phyloP scores from a whole-genome alignment of 1,140 invertebrate genomes.

The Camponotus vicinus region DNA sequence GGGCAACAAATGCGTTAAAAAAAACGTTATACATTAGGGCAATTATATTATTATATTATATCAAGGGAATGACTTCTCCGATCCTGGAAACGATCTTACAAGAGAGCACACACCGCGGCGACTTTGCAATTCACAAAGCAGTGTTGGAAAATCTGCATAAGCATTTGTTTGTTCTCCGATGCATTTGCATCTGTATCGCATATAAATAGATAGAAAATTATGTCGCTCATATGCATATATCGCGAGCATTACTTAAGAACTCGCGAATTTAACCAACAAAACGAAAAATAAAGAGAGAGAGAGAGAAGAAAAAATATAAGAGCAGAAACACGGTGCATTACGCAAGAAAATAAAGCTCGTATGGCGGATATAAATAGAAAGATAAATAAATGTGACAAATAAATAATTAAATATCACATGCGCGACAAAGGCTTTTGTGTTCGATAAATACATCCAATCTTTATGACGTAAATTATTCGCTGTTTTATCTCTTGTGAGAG shows the following conservation, averaged over 20 bases:
- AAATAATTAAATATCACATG: slow-evolving; percentile 8
- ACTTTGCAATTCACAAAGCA: slow-evolving; percentile 39
- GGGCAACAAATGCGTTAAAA: slow-evolving; percentile 3
- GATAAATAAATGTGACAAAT: slow-evolving; percentile 20
- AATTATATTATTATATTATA: slow-evolving; percentile 48
- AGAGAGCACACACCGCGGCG: background rate
- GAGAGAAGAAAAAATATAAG: background rate
- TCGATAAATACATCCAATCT: slow-evolving; percentile 4
- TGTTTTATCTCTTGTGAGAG: background rate
- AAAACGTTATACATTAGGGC: background rate
- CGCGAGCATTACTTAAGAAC: slow-evolving; percentile 21
- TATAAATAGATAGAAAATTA: slow-evolving; percentile 43
- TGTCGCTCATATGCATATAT: slow-evolving; percentile 17
- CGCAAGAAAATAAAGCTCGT: background rate
- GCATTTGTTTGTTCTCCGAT: slow-evolving; percentile 2
- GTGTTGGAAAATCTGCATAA: slow-evolving; percentile 30
- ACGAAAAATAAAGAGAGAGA: background rate
- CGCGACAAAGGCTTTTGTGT: background rate
- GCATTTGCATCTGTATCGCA: slow-evolving; percentile 41
- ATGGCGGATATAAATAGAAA: background rate
- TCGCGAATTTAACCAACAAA: background rate
- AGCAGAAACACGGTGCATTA: too few relatives aligned
- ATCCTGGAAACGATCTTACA: background rate
- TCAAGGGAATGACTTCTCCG: slow-evolving; percentile 16
- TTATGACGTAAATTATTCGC: slow-evolving; percentile 16